A percentile compares a stretch with the other conserved stretches of the same genome.
These are phyloP conservation scores for Geococcyx californianus DNA, from an alignment of 2,113 vertebrate genomes.

Conservation along the genomic window DNA sequence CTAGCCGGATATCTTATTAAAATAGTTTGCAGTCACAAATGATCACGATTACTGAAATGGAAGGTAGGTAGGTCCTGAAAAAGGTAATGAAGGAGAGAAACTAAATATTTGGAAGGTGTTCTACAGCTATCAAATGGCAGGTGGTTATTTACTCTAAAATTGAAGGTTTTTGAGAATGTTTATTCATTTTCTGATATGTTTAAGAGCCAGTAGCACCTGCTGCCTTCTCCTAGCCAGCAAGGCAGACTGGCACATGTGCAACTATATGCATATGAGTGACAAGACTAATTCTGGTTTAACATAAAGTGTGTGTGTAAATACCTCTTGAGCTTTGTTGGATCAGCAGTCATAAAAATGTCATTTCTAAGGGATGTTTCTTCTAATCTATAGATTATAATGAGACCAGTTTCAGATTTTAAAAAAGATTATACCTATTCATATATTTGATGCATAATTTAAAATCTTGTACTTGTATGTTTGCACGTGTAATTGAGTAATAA, in stretches of 20 bases:
- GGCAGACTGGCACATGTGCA: neutral
- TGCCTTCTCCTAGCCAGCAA: neutral
- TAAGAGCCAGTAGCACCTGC: neutral
- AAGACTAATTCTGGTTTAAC: neutral
- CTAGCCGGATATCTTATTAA: slow-evolving; percentile 72
- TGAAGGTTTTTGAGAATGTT: neutral
- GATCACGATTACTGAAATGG: slow-evolving; percentile 1
- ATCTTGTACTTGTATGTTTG: neutral
- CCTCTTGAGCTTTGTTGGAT: neutral
- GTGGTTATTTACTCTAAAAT: neutral
- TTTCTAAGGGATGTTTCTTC: neutral
- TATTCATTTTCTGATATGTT: neutral
- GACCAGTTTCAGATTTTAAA: neutral
- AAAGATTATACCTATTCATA: neutral
- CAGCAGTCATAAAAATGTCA: neutral
- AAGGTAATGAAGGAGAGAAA: neutral
- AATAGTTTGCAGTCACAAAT: slow-evolving; percentile 71
- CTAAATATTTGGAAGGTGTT: neutral
- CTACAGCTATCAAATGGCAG: neutral
- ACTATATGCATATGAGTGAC: neutral
- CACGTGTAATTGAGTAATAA: neutral
- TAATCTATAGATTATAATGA: neutral
- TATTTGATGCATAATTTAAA: neutral
- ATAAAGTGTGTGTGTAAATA: neutral
- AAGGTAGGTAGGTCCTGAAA: neutral